Evolutionary conservation across 2,797 vertebrate genomes (phyloP), one percentile per base, ranked within the genome.

Genomic region (Manis crassicaudata): DNA sequence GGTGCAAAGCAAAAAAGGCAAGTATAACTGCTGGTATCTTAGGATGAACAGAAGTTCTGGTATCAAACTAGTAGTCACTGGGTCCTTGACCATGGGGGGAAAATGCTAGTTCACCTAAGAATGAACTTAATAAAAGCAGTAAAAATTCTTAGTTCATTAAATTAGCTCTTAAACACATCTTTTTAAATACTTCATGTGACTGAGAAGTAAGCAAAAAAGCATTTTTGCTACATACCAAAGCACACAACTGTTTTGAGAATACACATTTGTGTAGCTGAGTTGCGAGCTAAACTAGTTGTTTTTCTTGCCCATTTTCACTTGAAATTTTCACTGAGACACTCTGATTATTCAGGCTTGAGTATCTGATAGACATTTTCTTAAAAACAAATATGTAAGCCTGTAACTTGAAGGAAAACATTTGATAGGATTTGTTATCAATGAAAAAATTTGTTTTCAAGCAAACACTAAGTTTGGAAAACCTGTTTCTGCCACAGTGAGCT

Each of bases 381-480:
- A 77, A 92, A 82, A 70, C 23, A 54, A 72, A 85, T 20, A 9
- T 13, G 8, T 16, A 70, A 50, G 9, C 72, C 27, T 83, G 11
- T 14, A 37, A 75, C 46, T 54, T 89, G 23, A 43, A 79, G 63
- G n/a, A 70, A 92, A 94, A 75, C 2, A 92, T 67, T 4, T 10
- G 16, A 50, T 3, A 58, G 8, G n/a, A 60, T 90, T 60, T 80
- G 43, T 23, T 65, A 27, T 86, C 21, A 21, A 62, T 46, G 25
- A 32, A 6, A 87, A 77, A 93, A 40, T 73, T n/a, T 84, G 58
- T 85, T 95, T 92, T 68, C 52, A 83, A 80, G 76, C 72, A 92
- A 90, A 96, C 94, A 21, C n/a, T 50, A 63, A 70, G 62, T 93
- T 86, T 46, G 29, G 70, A 83, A 94, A 92, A 90, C 9, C 23